phyloP scores from a whole-genome alignment of 2,888 invertebrate species.

The Cheilosia vernalis region DNA sequence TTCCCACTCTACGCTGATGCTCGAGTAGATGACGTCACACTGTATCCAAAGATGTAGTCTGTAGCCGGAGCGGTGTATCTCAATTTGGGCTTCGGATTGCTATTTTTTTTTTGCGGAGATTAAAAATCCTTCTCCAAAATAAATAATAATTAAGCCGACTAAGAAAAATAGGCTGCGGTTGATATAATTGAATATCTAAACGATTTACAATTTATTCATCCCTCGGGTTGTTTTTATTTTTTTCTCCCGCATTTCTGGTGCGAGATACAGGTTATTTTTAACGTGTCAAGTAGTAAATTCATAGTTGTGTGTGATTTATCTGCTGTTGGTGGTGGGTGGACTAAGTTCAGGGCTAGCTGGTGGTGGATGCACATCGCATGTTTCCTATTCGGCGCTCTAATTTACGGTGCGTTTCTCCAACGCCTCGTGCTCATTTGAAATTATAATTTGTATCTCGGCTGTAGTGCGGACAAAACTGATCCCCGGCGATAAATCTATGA shows the following conservation, averaged over 20 bases:
- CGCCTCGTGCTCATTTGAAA: constrained; percentile 63
- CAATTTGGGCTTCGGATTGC: constrained; percentile 54
- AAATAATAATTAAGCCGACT: constrained; percentile 60
- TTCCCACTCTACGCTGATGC: constrained; percentile 34
- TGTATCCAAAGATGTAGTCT: constrained; percentile 10
- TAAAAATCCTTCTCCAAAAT: constrained; percentile 52
- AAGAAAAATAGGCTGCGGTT: constrained; percentile 5
- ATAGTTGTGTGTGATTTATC: constrained; percentile 61
- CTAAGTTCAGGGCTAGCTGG: no score
- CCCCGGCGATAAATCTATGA: constrained; percentile 42
- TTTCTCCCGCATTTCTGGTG: not conserved
- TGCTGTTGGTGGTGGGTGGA: constrained; percentile 14
- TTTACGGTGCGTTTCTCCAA: constrained; percentile 42
- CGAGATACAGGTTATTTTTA: constrained; percentile 64
- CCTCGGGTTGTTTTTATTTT: constrained; percentile 2
- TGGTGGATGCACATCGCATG: constrained; percentile 57
- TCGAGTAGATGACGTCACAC: constrained; percentile 36
- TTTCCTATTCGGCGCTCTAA: constrained; percentile 8
- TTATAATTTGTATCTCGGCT: constrained; percentile 59
- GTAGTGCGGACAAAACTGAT: constrained; percentile 3
- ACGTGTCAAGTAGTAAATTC: constrained; percentile 56
- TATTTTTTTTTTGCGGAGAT: constrained; percentile 38
- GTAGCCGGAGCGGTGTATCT: constrained; percentile 48
- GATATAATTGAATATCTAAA: constrained; percentile 64
- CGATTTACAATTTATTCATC: constrained; percentile 63